Evolutionary conservation across 2,888 invertebrate genomes (phyloP).

Genomic region (Podabrus alpinus): DNA sequence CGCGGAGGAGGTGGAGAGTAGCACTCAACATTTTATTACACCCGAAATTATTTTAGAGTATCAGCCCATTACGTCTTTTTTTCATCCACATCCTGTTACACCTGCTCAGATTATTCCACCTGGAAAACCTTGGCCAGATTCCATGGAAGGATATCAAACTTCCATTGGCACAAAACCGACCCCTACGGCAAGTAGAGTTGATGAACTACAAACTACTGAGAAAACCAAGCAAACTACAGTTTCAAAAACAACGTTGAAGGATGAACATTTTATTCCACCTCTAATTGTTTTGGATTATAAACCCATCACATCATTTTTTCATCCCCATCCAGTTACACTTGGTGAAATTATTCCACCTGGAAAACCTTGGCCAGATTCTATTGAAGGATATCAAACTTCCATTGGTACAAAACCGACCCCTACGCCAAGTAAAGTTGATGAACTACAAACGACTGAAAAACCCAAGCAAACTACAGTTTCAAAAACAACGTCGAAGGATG

Average conservation of each 20-base stretch:
- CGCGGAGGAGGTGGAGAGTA: not conserved
- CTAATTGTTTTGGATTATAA: conserved; percentile 21
- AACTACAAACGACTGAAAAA: not conserved
- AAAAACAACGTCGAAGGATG: not conserved
- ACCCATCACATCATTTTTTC: conserved; percentile 21
- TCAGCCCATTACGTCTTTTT: conserved; percentile 6
- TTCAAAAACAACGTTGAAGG: not conserved
- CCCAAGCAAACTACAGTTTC: not conserved
- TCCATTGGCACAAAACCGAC: not conserved
- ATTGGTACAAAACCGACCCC: not conserved
- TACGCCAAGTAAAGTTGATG: not conserved
- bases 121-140: conserved; percentile 5
- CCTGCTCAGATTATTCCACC: conserved; percentile 18
- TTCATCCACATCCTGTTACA: conserved; percentile 10
- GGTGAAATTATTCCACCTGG: conserved; percentile 21
- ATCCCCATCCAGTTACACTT: conserved; percentile 8
- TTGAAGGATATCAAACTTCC: not conserved
- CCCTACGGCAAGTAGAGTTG: not conserved
- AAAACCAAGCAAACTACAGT: not conserved
- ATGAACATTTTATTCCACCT: not conserved
- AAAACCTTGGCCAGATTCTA: conserved; percentile 21
- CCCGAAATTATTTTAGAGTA: conserved; percentile 1
- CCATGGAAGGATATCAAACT: not conserved
- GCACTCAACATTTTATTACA: not conserved
- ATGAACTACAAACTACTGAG: not conserved